Percentiles rank a stretch among this genome's conserved stretches.
These are phyloP conservation scores for Neogale vison DNA, from an alignment of 2,113 vertebrate genomes.

Conservation along the genomic window DNA sequence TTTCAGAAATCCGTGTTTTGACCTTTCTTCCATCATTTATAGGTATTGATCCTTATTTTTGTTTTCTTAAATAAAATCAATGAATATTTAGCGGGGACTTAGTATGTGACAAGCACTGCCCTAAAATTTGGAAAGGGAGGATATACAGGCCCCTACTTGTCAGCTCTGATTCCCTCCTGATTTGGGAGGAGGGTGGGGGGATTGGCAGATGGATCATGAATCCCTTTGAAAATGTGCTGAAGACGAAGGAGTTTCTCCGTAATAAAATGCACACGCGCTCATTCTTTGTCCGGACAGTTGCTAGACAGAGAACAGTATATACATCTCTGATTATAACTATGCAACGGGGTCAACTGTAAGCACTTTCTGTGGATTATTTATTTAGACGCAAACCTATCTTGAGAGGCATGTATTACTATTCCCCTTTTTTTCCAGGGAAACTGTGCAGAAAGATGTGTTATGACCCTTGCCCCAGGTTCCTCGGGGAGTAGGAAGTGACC, in stretches of 20 bases:
- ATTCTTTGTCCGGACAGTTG: not conserved
- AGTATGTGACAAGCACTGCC: not conserved
- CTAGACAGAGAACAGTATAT: not conserved
- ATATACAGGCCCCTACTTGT: not conserved
- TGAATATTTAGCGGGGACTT: slow-evolving; percentile 51
- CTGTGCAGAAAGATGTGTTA: not conserved
- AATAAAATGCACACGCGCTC: not conserved
- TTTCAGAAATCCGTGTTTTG: slow-evolving; percentile 45
- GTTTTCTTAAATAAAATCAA: slow-evolving; percentile 63
- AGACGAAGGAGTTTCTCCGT: not conserved
- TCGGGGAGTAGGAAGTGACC: not conserved
- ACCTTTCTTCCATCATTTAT: slow-evolving; percentile 57
- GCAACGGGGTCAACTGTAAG: not conserved
- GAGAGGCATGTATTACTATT: not conserved
- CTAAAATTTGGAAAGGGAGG: not conserved
- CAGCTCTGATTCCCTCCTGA: not conserved
- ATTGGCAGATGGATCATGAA: not conserved
- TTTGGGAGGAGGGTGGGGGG: not conserved
- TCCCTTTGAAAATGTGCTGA: slow-evolving; percentile 18
- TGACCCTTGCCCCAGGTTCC: not conserved
- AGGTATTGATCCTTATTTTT: slow-evolving; percentile 48
- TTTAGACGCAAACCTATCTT: slow-evolving; percentile 21
- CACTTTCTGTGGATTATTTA: slow-evolving; percentile 50
- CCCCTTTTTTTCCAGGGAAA: slow-evolving; percentile 44
- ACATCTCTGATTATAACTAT: not conserved